phyloP scores from a whole-genome alignment of 2,888 invertebrate species.

The Galerucella nymphaeae region DNA sequence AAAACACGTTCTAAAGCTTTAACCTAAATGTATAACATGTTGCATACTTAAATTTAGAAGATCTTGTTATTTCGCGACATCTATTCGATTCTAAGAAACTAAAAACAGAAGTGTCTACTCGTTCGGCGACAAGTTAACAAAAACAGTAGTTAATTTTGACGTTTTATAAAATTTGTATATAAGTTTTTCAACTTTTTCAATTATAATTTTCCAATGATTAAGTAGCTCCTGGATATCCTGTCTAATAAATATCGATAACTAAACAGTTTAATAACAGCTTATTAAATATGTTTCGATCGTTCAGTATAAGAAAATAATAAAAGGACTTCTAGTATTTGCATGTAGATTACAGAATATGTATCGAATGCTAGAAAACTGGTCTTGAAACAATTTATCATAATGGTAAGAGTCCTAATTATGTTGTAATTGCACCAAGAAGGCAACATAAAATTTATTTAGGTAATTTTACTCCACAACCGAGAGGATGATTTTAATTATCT shows the following conservation, averaged over 20 bases:
- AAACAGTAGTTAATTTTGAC: too few species aligned
- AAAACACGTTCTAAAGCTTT: too few species aligned
- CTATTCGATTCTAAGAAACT: too few species aligned
- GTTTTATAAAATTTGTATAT: too few species aligned
- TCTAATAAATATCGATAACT: not conserved
- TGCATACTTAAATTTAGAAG: too few species aligned
- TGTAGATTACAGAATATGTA: slow-evolving; percentile 47
- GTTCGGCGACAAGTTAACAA: too few species aligned
- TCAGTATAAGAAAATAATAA: slow-evolving; percentile 13
- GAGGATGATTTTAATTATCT: slow-evolving; percentile 58
- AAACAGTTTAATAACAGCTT: slow-evolving; percentile 14
- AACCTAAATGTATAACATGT: too few species aligned
- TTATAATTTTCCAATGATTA: not conserved
- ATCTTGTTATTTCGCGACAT: too few species aligned
- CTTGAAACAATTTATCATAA: slow-evolving; percentile 51
- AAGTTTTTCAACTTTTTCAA: too few species aligned
- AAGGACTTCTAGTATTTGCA: slow-evolving; percentile 37
- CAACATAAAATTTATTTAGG: slow-evolving; percentile 58
- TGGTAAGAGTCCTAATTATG: slow-evolving; percentile 53
- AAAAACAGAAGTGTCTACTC: too few species aligned
- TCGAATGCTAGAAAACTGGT: slow-evolving; percentile 40
- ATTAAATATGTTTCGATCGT: slow-evolving; percentile 29
- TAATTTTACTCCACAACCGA: slow-evolving; percentile 57
- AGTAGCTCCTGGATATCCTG: not conserved
- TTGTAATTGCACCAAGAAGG: slow-evolving; percentile 54